A percentile compares a stretch with the other conserved stretches of the same genome.
Conservation (phyloP, 2,888 invertebrate genomes). For the Leuctra nigra region DNA sequence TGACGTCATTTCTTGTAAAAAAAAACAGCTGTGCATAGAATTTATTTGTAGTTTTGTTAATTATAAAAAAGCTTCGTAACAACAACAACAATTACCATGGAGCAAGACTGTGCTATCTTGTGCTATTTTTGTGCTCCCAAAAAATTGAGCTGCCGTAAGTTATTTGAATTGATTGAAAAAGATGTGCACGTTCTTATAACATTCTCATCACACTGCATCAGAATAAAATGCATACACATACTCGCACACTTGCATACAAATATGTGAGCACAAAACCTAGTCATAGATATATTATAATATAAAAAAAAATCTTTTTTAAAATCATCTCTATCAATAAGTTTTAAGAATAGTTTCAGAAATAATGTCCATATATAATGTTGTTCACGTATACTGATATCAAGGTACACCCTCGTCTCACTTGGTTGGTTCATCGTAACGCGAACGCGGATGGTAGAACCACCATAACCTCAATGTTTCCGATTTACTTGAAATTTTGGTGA, state of each 20-base stretch:
- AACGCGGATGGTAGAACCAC: background rate
- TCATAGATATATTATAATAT: slow-evolving; percentile 2
- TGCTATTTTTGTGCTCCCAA: background rate
- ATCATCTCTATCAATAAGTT: background rate
- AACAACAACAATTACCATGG: slow-evolving; percentile 6
- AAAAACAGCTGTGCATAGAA: slow-evolving; percentile 1
- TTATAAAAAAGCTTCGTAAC: slow-evolving; percentile 13
- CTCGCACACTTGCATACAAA: slow-evolving; percentile 11
- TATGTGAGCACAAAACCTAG: slow-evolving; percentile 12
- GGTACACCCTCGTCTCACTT: slow-evolving; percentile 16
- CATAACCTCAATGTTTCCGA: no score
- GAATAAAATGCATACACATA: slow-evolving; percentile 8
- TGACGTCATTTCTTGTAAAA: no score
- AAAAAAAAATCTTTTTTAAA: slow-evolving; percentile 9
- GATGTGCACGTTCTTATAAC: slow-evolving; percentile 13
- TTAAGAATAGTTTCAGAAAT: slow-evolving; percentile 12
- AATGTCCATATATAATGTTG: slow-evolving; percentile 16
- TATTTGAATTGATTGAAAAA: slow-evolving; percentile 12
- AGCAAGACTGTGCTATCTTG: background rate
- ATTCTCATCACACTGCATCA: slow-evolving; percentile 19
- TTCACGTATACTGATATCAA: slow-evolving; percentile 24
- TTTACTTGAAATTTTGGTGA: no score
- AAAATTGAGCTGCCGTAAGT: slow-evolving; percentile 11
- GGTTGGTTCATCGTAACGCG: slow-evolving; percentile 1
- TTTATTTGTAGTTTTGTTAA: background rate